Conservation (phyloP, 1,140 invertebrate genomes). For the Apis laboriosa region DNA sequence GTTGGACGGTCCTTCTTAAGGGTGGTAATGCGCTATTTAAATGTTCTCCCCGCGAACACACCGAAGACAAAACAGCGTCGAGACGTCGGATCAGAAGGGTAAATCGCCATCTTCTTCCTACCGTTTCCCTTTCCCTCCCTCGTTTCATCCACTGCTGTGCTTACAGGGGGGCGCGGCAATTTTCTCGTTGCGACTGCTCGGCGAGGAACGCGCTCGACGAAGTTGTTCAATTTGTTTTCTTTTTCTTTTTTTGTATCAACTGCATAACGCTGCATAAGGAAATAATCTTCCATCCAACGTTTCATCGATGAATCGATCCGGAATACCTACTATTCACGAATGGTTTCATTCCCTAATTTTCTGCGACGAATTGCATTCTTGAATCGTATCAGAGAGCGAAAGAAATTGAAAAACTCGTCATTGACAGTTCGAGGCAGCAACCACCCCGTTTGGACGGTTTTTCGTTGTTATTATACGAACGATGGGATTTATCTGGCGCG, state of each 20-base stretch:
- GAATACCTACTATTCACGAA: too few relatives aligned
- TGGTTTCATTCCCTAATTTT: too few relatives aligned
- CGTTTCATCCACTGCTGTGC: background rate
- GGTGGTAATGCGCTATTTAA: slow-evolving; percentile 66
- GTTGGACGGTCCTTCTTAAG: slow-evolving; percentile 46
- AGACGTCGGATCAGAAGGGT: slow-evolving; percentile 32
- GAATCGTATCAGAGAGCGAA: too few relatives aligned
- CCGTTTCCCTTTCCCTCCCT: background rate
- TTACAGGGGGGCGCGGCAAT: slow-evolving; percentile 35
- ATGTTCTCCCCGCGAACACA: slow-evolving; percentile 45
- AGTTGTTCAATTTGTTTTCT: slow-evolving; percentile 39
- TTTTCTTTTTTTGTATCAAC: background rate
- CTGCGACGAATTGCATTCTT: too few relatives aligned
- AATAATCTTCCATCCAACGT: background rate
- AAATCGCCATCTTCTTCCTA: background rate
- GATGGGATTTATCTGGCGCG: slow-evolving; percentile 27
- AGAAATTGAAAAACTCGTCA: too few relatives aligned
- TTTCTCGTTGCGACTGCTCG: slow-evolving; percentile 26
- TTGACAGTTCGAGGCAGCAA: background rate
- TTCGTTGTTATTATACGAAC: background rate
- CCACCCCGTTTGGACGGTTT: background rate
- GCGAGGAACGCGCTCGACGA: slow-evolving; percentile 2
- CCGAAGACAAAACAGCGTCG: slow-evolving; percentile 32
- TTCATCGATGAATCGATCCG: background rate
- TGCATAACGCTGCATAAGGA: background rate